Base-by-base conservation (phyloP, 1,140 invertebrate species). In the Triops longicaudatus region DNA sequence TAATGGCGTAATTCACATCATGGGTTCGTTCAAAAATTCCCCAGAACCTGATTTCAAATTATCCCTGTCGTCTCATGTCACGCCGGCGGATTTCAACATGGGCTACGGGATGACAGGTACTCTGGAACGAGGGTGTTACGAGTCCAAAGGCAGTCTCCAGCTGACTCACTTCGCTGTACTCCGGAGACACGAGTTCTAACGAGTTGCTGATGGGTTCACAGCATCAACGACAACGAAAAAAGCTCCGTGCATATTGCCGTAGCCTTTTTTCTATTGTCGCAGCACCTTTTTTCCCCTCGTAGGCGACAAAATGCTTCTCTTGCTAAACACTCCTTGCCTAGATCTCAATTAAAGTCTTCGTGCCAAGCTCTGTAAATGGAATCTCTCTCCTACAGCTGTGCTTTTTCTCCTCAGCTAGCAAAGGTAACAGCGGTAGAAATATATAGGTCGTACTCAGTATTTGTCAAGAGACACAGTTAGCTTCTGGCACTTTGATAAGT, bases 61-160 rank as follows among this genome's bases (percentile, higher is more conserved):
- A 83, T 89, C 88, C 83, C 87, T 93, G 81, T 92, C 91, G 50
- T 91, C 91, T 76, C 90, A 92, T 82, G 90, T 93, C 74, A 89
- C 89, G 72, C 89, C 89, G 81, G 89, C 91, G 44, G 93, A 95
- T 83, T 93, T 93, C 86, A 93, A 93, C 83, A 92, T 93, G 89
- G 92, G 92, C 42, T 94, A 94, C 85, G 91, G 91, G 81, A 92
- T 95, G 88, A 94, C 92, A 0, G 92, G 93, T 12, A 93, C 91
- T 9, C 84, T 95, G 79, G 92, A 94, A 82, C 87, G 92, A n/a
- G 92, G 92, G 74, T 72, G 42, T 27, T 42, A 72, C 26, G 27
- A 42, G 50, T 89, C 88, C 81, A 89, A 90, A 80, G 88, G 90
- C 81, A 88, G 87, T 79, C 92, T 92, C 83, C 91, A 93, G 84